Evolutionary conservation across 2,113 vertebrate genomes (phyloP).

Genomic region (Pelobates fuscus): DNA sequence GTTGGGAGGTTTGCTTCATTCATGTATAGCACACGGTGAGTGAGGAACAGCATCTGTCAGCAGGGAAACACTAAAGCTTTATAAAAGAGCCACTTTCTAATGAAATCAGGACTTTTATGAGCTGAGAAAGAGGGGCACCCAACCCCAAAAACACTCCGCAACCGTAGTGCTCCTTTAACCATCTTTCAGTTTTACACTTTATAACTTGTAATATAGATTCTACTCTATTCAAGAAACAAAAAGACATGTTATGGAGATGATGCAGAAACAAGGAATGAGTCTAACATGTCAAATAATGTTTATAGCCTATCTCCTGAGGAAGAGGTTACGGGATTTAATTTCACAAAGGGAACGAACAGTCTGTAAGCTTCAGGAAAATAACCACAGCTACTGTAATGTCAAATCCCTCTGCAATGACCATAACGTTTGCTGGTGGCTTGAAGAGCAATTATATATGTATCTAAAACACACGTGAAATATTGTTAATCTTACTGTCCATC

Average conservation of each 20-base stretch:
- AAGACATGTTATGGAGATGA: constrained; percentile 16
- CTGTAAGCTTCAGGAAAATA: constrained; percentile 2
- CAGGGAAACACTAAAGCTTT: too few species aligned
- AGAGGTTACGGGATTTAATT: constrained; percentile 19
- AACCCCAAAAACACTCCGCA: too few species aligned
- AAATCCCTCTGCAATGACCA: constrained; percentile 1
- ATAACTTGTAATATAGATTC: constrained; percentile 2
- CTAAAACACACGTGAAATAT: constrained; percentile 3
- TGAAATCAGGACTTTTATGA: too few species aligned
- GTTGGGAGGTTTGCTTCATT: too few species aligned
- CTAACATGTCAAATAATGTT: constrained; percentile 23
- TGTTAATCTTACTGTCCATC: constrained; percentile 1
- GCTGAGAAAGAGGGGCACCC: too few species aligned
- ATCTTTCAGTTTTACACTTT: too few species aligned
- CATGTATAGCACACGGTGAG: too few species aligned
- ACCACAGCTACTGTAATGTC: constrained; percentile 26
- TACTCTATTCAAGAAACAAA: constrained; percentile 12
- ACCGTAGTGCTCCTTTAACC: too few species aligned
- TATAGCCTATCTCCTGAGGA: constrained; percentile 24
- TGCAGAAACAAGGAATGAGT: constrained; percentile 11
- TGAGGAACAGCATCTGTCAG: too few species aligned
- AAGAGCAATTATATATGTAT: constrained; percentile 12
- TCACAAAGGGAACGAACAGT: constrained; percentile 2
- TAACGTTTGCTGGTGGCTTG: constrained; percentile 3
- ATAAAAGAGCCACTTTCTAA: too few species aligned